phyloP scores from a whole-genome alignment of 92 coral and sea anemone species.

The Ricordea florida region DNA sequence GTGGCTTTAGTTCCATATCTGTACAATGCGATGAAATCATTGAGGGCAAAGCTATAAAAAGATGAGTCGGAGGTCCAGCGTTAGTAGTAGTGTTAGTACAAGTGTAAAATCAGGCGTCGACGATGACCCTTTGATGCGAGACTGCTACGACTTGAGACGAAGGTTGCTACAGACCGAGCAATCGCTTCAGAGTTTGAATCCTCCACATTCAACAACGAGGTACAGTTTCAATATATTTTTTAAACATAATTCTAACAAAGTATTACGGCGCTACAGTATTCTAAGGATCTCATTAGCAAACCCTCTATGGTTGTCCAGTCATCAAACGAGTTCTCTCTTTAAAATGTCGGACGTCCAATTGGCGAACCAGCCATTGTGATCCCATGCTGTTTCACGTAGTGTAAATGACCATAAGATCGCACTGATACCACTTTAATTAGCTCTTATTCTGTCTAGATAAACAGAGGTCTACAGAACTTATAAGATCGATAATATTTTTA shows the following conservation, averaged over 20 bases:
- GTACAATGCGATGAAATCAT: neutral
- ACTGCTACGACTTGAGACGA: slow-evolving; percentile 94
- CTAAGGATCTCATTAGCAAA: too few species aligned
- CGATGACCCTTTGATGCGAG: slow-evolving; percentile 97
- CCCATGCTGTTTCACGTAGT: slow-evolving; percentile 1
- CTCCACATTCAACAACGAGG: slow-evolving; percentile 79
- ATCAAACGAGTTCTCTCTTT: neutral
- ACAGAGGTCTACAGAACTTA: too few species aligned
- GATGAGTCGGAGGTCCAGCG: slow-evolving; percentile 98
- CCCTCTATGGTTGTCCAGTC: too few species aligned
- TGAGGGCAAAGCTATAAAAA: slow-evolving; percentile 19
- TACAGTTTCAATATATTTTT: slow-evolving; percentile 2
- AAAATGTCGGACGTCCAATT: slow-evolving; percentile 20
- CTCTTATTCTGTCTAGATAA: too few species aligned
- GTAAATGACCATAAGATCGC: too few species aligned
- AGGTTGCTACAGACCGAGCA: slow-evolving; percentile 95
- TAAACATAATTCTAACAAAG: too few species aligned
- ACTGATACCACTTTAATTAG: too few species aligned
- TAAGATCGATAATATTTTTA: too few species aligned
- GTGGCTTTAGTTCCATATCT: too few species aligned
- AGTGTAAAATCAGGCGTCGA: slow-evolving; percentile 88
- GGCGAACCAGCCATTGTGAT: neutral
- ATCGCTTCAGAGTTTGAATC: slow-evolving; percentile 93
- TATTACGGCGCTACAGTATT: too few species aligned
- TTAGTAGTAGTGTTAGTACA: slow-evolving; percentile 83